A percentile compares a stretch with the other conserved stretches of the same genome.
Evolutionary conservation across 2,113 vertebrate species (phyloP).

Genomic region (Phyllostomus discolor): DNA sequence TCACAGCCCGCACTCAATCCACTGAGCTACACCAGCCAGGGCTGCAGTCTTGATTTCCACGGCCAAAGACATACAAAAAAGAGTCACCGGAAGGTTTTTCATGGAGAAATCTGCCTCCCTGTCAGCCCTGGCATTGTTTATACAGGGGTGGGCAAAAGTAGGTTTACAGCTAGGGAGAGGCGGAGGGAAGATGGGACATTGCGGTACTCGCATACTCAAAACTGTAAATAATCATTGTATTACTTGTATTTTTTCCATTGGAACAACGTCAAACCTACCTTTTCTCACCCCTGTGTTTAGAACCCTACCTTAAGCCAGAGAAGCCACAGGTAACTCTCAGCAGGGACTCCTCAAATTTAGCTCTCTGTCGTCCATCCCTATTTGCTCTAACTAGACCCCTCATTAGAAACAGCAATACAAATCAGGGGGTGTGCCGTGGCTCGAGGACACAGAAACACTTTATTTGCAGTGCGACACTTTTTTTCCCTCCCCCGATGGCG

Average conservation of each 20-base stretch:
- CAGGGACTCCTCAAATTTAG: background rate
- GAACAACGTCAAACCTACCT: no score
- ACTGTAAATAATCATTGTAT: no score
- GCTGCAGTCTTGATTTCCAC: background rate
- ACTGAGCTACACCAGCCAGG: no score
- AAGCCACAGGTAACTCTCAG: conserved; percentile 24
- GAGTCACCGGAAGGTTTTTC: background rate
- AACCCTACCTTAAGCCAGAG: background rate
- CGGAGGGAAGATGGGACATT: no score
- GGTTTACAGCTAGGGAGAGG: no score
- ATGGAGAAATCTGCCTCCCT: background rate
- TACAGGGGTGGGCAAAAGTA: background rate
- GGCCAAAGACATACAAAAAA: background rate
- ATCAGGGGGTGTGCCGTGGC: background rate
- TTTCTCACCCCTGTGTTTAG: background rate
- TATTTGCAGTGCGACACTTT: background rate
- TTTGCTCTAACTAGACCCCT: conserved; percentile 4
- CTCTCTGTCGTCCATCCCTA: background rate
- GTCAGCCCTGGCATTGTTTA: background rate
- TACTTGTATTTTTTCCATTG: no score
- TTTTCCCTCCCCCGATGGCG: background rate
- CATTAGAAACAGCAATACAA: background rate
- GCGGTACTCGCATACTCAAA: no score
- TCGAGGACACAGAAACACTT: background rate
- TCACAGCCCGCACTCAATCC: no score